phyloP scores from a whole-genome alignment of 2,888 invertebrate genomes.

The Zaprionus obscuricornis region DNA sequence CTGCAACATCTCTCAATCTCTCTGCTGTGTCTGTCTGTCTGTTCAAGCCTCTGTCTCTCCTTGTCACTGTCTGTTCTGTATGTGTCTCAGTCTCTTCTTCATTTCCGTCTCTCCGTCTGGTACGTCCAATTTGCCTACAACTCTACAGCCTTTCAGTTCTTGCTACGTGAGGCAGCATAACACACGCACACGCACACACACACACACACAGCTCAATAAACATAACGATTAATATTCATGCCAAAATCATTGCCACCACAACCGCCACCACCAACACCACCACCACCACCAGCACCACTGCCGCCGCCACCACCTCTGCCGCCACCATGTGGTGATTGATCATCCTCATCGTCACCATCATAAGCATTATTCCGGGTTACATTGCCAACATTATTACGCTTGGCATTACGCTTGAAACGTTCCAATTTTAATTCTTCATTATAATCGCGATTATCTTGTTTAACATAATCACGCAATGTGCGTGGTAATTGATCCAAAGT shows the following conservation, averaged over 20 bases:
- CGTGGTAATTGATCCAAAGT: conserved; percentile 80
- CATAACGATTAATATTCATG: conserved; percentile 81
- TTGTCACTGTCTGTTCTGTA: too few relatives aligned
- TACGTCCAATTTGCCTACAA: too few relatives aligned
- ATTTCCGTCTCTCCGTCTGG: too few relatives aligned
- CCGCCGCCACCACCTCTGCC: conserved; percentile 82
- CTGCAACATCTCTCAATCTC: too few relatives aligned
- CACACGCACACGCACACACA: too few relatives aligned
- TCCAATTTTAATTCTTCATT: conserved; percentile 76
- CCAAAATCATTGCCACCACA: conserved; percentile 81
- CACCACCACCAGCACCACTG: conserved; percentile 79
- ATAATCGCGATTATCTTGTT: conserved; percentile 80
- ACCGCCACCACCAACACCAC: conserved; percentile 81
- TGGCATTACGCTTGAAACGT: conserved; percentile 66
- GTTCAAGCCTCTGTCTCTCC: too few relatives aligned
- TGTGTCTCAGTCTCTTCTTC: too few relatives aligned
- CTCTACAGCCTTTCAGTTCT: too few relatives aligned
- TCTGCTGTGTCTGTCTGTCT: too few relatives aligned
- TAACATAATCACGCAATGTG: conserved; percentile 80
- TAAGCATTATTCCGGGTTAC: conserved; percentile 46
- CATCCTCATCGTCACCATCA: conserved; percentile 78
- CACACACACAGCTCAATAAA: conserved; percentile 70
- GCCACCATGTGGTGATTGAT: conserved; percentile 80
- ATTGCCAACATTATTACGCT: conserved; percentile 32
- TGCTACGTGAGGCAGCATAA: too few relatives aligned